Evolutionary conservation across 2,888 invertebrate species (phyloP).

Genomic region (Seira ritae): DNA sequence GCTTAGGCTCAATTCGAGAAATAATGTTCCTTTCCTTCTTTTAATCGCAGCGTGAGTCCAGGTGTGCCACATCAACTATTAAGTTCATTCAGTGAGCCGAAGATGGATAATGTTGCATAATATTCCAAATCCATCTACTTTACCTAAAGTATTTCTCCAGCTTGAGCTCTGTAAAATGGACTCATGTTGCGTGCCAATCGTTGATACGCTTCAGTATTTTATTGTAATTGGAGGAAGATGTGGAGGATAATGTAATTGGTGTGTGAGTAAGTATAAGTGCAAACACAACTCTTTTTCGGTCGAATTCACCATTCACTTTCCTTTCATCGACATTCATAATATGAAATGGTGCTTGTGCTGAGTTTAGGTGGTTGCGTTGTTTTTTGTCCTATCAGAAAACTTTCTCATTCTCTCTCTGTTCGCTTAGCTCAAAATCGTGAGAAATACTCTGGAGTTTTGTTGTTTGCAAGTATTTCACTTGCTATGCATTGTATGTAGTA

Average conservation of each 20-base stretch:
- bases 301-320: neutral
- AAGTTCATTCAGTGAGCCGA: neutral
- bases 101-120: neutral
- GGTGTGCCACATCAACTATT: neutral
- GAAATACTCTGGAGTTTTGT: no score
- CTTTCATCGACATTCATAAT: neutral
- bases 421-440: no score
- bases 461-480: no score
- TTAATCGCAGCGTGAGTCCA: neutral
- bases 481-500: no score
- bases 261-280: slow-evolving; percentile 11
- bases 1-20: no score
- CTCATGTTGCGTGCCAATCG: slow-evolving; percentile 3
- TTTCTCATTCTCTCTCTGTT: no score
- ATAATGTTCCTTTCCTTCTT: neutral
- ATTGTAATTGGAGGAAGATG: neutral
- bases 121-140: neutral
- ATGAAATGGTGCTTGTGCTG: neutral
- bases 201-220: slow-evolving; percentile 6
- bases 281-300: slow-evolving; percentile 11
- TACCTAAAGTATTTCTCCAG: no score
- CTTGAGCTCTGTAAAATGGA: neutral
- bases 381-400: no score
- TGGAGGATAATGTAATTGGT: slow-evolving; percentile 3
- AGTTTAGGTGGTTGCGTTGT: neutral